Percentiles rank a stretch among this genome's conserved stretches.
Conservation (phyloP, 1,140 invertebrate genomes). For the Laupala kohalensis region DNA sequence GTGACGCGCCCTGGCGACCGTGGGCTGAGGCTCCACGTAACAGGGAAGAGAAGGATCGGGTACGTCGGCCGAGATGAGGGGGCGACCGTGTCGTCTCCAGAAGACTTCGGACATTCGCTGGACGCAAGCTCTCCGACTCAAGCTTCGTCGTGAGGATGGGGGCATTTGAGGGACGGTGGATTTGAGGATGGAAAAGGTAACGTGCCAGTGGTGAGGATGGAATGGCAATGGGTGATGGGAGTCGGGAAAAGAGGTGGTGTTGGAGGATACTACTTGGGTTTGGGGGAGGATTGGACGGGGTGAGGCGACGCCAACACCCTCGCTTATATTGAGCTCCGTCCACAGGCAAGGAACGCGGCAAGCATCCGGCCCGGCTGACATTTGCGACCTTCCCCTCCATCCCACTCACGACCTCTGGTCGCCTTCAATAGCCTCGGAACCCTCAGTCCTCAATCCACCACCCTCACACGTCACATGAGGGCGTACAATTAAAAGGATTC, state of each 20-base stretch:
- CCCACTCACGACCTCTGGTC: background rate
- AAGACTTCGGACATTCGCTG: too few species aligned
- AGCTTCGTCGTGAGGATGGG: too few species aligned
- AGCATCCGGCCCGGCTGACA: background rate
- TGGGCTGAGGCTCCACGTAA: background rate
- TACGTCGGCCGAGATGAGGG: too few species aligned
- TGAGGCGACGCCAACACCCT: background rate
- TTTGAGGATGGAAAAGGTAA: background rate
- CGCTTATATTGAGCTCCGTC: background rate
- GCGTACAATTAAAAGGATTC: too few species aligned
- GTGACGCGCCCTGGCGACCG: background rate
- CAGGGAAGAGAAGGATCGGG: background rate
- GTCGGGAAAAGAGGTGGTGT: background rate
- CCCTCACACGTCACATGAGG: too few species aligned
- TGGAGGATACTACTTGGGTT: background rate
- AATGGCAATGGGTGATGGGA: background rate
- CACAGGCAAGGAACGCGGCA: background rate
- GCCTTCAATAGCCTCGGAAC: background rate
- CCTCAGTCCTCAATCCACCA: too few species aligned
- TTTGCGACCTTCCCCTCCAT: too few species aligned
- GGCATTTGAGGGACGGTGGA: background rate
- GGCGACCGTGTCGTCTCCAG: background rate
- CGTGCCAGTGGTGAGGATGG: background rate
- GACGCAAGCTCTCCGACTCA: too few species aligned
- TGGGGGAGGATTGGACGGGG: background rate